Base-by-base conservation (phyloP, 2,797 vertebrate species). In the Miopithecus talapoin region DNA sequence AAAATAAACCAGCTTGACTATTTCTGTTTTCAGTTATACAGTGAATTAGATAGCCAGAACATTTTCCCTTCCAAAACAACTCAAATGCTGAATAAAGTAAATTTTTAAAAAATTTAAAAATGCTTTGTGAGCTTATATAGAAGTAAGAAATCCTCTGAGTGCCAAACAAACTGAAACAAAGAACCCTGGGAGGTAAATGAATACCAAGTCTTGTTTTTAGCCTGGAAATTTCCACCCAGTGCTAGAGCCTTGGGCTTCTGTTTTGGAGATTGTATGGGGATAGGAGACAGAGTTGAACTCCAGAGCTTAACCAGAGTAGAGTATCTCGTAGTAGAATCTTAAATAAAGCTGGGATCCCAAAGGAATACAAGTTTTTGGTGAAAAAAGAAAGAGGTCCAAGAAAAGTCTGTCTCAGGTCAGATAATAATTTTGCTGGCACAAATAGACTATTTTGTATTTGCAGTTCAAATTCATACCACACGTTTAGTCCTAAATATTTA, bases 1-100 rank as follows among this genome's bases (percentile, higher is more conserved):
- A 98, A 98, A 98, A 97, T 97, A 96, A 97, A 93, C 55, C 10
- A 74, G 85, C 78, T 75, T n/a, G 87, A 94, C 95, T 85, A 90
- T 90, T 92, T 97, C 90, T 97, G 74, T 89, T 94, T 96, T 78
- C 50, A 95, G 88, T 30, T 64, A 41, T 91, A 61, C 80, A 70
- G 92, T 92, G 30, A 89, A 75, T 85, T 79, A 92, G 95, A 64
- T 94, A 85, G 30, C 76, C 6, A 16, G 94, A 96, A 80, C 22
- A 50, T 21, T 75, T 87, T 48, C 48, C 59, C 68, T 80, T 80
- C 50, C 55, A 41, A 88, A 78, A 88, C 53, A 80, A 91, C 87
- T 28, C 43, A 95, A 95, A 85, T 83, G 39, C 78, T 72, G 26
- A 70, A 50, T 72, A 64, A 50, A 53, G 74, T 48, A 19, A 70